Conservation (phyloP, 2,888 invertebrate species). For the Metopia argyrocephala region DNA sequence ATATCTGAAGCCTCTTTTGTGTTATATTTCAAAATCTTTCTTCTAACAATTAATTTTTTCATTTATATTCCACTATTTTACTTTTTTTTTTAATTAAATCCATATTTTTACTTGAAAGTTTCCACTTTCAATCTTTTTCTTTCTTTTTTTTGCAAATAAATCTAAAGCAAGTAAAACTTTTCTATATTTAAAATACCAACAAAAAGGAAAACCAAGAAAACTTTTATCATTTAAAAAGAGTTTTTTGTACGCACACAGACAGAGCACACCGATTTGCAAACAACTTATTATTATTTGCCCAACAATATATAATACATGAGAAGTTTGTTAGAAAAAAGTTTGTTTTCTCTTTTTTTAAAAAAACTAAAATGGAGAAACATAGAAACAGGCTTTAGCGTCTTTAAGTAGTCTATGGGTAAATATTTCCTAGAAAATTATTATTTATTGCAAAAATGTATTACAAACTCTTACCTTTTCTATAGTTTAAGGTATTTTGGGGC, state of each 20-base stretch:
- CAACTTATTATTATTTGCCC: neutral
- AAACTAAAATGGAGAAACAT: neutral
- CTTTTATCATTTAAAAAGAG: slow-evolving; percentile 36
- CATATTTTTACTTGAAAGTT: too few species aligned
- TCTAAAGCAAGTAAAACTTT: neutral
- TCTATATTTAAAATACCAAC: neutral
- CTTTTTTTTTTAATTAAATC: too few species aligned
- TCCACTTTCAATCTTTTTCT: too few species aligned
- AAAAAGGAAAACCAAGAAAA: neutral
- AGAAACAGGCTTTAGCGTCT: neutral
- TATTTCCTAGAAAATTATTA: neutral
- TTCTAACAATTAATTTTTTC: too few species aligned
- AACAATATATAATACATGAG: neutral
- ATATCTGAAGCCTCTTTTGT: too few species aligned
- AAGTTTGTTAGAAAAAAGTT: neutral
- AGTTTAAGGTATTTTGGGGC: too few species aligned
- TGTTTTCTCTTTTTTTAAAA: neutral
- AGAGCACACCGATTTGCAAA: neutral
- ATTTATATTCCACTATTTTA: too few species aligned
- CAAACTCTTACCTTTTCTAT: too few species aligned
- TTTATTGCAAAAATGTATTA: too few species aligned
- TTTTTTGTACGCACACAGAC: neutral
- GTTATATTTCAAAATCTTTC: too few species aligned
- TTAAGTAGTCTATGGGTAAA: neutral
- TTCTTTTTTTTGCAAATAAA: neutral